Evolutionary conservation across 2,113 vertebrate genomes (phyloP).

Genomic region (Sphaerodactylus townsendi): DNA sequence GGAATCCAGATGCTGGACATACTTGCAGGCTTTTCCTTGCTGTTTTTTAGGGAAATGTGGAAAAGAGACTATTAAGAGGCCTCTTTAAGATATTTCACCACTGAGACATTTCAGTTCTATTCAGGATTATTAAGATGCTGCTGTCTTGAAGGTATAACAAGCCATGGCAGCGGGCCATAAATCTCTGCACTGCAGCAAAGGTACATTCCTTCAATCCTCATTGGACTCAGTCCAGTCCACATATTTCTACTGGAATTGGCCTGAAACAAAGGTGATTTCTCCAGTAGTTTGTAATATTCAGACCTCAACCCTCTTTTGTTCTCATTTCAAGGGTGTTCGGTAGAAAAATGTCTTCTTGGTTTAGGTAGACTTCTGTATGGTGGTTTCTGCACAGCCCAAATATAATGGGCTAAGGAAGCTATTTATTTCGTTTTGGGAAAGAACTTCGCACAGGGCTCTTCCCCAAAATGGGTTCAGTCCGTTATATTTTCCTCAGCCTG

Average conservation of each 20-base stretch:
- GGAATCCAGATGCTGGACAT: slow-evolving; percentile 45
- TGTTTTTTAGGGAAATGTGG: slow-evolving; percentile 49
- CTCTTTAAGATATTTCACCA: not conserved
- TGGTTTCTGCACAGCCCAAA: too few species aligned
- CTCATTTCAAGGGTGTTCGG: not conserved
- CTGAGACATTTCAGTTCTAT: not conserved
- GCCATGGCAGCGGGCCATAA: rapidly evolving
- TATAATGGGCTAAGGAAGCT: too few species aligned
- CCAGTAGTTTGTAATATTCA: not conserved
- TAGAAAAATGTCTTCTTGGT: not conserved
- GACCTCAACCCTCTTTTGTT: not conserved
- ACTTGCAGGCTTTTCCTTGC: slow-evolving; percentile 22
- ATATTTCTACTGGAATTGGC: not conserved
- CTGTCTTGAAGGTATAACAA: not conserved
- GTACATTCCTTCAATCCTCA: rapidly evolving
- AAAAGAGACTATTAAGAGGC: not conserved
- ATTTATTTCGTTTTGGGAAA: too few species aligned
- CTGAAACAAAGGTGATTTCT: not conserved
- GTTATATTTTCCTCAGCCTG: too few species aligned
- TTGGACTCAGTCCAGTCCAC: not conserved
- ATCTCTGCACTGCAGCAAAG: rapidly evolving
- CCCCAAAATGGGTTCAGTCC: too few species aligned
- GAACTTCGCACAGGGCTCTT: too few species aligned
- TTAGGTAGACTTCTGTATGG: too few species aligned
- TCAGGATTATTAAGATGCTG: not conserved